phyloP scores from a whole-genome alignment of 2,113 vertebrate species.

The Tichodroma muraria region DNA sequence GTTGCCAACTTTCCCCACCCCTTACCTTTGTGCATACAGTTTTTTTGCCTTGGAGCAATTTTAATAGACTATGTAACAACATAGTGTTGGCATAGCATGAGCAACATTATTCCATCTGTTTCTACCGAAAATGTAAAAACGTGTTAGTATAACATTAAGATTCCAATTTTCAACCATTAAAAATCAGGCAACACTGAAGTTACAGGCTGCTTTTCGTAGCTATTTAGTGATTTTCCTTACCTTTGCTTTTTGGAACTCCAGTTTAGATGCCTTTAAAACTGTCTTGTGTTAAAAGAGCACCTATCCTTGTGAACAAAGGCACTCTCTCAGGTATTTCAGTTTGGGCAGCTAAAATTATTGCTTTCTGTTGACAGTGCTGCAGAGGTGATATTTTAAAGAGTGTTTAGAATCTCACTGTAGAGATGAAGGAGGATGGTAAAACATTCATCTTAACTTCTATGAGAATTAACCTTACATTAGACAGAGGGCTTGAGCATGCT shows the following conservation, averaged over 20 bases:
- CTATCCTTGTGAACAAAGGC: neutral
- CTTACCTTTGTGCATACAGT: neutral
- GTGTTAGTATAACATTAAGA: neutral
- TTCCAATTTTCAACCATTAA: conserved; percentile 10
- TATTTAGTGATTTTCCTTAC: neutral
- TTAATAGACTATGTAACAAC: conserved; percentile 16
- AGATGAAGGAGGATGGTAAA: neutral
- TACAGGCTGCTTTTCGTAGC: neutral
- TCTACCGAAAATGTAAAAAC: conserved; percentile 32
- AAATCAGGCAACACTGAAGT: neutral
- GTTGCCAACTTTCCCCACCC: neutral
- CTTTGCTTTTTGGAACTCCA: neutral
- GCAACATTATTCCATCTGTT: conserved; percentile 53
- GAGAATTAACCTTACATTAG: neutral
- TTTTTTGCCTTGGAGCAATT: conserved; percentile 26
- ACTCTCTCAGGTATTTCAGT: neutral
- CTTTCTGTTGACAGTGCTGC: neutral
- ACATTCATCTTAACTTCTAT: neutral
- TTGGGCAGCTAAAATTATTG: neutral
- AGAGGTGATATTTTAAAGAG: neutral
- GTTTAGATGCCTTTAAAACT: neutral
- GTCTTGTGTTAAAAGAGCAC: neutral
- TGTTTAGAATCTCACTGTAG: neutral
- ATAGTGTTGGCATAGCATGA: conserved; percentile 40
- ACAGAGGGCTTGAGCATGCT: neutral